Conservation (phyloP, 2,888 invertebrate genomes). For the Catocala sponsa region DNA sequence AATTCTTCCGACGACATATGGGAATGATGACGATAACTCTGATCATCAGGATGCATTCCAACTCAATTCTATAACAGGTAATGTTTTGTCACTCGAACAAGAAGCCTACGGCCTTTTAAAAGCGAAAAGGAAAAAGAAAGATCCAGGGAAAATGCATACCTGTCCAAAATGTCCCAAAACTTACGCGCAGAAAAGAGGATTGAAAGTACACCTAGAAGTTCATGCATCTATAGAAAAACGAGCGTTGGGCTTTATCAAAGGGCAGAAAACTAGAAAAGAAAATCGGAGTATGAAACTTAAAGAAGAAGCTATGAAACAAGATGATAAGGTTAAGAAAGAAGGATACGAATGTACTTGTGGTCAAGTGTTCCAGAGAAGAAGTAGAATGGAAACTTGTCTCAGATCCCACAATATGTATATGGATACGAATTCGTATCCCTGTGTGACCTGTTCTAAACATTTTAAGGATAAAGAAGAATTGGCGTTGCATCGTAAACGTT, state of each 20-base stretch:
- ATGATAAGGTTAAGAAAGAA: slow-evolving; percentile 58
- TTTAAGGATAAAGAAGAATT: slow-evolving; percentile 75
- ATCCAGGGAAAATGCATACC: slow-evolving; percentile 31
- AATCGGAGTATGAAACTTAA: slow-evolving; percentile 58
- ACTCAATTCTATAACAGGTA: slow-evolving; percentile 81
- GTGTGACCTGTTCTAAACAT: slow-evolving; percentile 71
- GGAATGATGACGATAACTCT: slow-evolving; percentile 47
- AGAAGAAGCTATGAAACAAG: slow-evolving; percentile 27
- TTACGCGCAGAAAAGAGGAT: slow-evolving; percentile 47
- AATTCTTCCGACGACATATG: slow-evolving; percentile 69
- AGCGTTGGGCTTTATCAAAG: slow-evolving; percentile 65
- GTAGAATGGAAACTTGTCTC: slow-evolving; percentile 78
- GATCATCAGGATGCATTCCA: slow-evolving; percentile 70
- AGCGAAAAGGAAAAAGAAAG: slow-evolving; percentile 59
- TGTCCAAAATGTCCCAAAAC: slow-evolving; percentile 74
- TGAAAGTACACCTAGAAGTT: slow-evolving; percentile 68
- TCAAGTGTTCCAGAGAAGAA: slow-evolving; percentile 69
- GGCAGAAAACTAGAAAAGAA: slow-evolving; percentile 61
- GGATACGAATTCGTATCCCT: slow-evolving; percentile 62
- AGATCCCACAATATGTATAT: slow-evolving; percentile 70
- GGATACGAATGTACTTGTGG: slow-evolving; percentile 81
- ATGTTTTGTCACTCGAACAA: slow-evolving; percentile 76
- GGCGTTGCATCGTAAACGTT: slow-evolving; percentile 68
- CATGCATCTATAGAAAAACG: slow-evolving; percentile 74
- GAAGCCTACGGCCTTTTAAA: slow-evolving; percentile 76